These are phyloP conservation scores for Xestia c-nigrum DNA, from an alignment of 2,888 invertebrate genomes.

Conservation along the genomic window DNA sequence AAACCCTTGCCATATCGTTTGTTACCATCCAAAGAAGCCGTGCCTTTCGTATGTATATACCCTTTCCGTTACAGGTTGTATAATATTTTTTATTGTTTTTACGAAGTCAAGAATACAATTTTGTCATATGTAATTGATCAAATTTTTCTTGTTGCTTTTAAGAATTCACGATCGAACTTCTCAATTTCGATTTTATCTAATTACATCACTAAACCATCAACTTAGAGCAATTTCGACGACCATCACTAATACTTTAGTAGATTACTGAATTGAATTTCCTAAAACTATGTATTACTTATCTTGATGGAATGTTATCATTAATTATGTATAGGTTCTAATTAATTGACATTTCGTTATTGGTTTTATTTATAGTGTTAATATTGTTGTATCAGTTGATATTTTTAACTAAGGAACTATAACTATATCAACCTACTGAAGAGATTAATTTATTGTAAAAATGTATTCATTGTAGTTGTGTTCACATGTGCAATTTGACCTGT, in stretches of 20 bases:
- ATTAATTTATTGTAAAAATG: constrained; percentile 89
- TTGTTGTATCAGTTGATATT: constrained; percentile 89
- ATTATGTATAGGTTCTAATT: constrained; percentile 80
- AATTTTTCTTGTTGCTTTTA: constrained; percentile 78
- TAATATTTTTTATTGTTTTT: constrained; percentile 81
- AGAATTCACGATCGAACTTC: constrained; percentile 76
- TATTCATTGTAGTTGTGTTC: constrained; percentile 85
- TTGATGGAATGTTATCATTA: constrained; percentile 81
- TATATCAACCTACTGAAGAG: constrained; percentile 84
- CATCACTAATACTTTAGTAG: constrained; percentile 74
- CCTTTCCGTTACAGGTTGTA: too few relatives aligned
- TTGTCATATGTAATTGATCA: constrained; percentile 73
- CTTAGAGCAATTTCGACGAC: constrained; percentile 69
- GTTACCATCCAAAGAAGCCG: too few relatives aligned
- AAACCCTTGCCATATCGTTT: too few relatives aligned
- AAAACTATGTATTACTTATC: constrained; percentile 72
- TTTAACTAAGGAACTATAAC: constrained; percentile 80
- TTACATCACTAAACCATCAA: constrained; percentile 77
- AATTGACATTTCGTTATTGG: constrained; percentile 86
- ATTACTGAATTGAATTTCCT: constrained; percentile 74
- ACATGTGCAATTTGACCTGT: constrained; percentile 87
- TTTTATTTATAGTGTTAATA: constrained; percentile 82
- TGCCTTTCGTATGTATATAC: too few relatives aligned
- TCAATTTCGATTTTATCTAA: constrained; percentile 76
- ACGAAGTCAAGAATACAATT: constrained; percentile 73